Evolutionary conservation across 2,113 vertebrate genomes (phyloP).

Genomic region (Embiotoca jacksoni): DNA sequence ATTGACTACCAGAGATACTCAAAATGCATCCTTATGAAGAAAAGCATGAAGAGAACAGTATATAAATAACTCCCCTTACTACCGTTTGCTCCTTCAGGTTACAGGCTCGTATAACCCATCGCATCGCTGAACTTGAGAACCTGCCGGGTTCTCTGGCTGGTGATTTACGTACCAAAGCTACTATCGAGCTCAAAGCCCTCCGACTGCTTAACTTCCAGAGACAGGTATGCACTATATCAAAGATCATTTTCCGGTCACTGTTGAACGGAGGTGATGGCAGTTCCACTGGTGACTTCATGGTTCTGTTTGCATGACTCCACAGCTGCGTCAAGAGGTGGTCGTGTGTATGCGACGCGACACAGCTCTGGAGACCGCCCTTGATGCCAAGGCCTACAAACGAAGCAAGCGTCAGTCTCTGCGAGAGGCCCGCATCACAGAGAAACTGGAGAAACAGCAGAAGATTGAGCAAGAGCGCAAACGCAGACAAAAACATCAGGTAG

Average conservation of each 20-base stretch:
- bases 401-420: constrained; percentile 95
- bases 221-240: constrained; percentile 82
- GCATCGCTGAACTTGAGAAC: constrained; percentile 96
- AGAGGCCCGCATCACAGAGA: constrained; percentile 95
- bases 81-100: constrained; percentile 80
- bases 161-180: constrained; percentile 97
- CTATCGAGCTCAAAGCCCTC: constrained; percentile 96
- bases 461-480: constrained; percentile 86
- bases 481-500: constrained; percentile 89
- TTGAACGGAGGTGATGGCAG: background rate
- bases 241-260: background rate
- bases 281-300: background rate
- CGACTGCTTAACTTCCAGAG: constrained; percentile 97
- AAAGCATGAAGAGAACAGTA: no score
- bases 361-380: constrained; percentile 92
- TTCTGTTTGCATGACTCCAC: background rate
- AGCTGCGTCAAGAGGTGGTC: constrained; percentile 96
- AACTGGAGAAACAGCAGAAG: constrained; percentile 98
- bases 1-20: background rate
- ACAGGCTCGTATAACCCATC: constrained; percentile 95
- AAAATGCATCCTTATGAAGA: background rate
- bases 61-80: background rate
- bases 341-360: constrained; percentile 97
- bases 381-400: constrained; percentile 96
- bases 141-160: constrained; percentile 94